Evolutionary conservation across 2,113 vertebrate genomes (phyloP).

Genomic region (Ahaetulla prasina): DNA sequence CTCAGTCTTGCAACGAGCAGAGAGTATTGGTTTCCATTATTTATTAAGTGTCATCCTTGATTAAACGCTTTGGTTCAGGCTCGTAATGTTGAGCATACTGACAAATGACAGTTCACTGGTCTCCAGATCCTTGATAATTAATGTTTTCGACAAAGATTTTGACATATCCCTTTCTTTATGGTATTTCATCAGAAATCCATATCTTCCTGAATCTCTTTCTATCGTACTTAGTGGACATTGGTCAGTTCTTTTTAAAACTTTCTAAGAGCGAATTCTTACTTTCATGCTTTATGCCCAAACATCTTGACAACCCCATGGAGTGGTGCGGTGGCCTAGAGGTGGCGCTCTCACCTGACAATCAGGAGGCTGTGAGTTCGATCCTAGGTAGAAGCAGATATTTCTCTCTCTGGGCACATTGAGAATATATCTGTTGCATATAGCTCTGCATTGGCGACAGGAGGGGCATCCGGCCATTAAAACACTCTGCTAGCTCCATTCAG

Average conservation of each 20-base stretch:
- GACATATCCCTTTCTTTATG: neutral
- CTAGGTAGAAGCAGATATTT: too few relatives aligned
- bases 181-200: neutral
- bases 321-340: too few relatives aligned
- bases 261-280: neutral
- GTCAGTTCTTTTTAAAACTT: neutral
- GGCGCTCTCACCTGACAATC: too few relatives aligned
- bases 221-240: neutral
- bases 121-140: neutral
- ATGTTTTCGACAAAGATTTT: neutral
- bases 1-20: neutral
- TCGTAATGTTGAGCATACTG: conserved; percentile 1
- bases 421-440: too few relatives aligned
- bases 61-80: conserved; percentile 12
- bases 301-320: neutral
- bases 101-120: conserved; percentile 7
- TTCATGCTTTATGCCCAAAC: neutral
- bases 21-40: conserved; percentile 17
- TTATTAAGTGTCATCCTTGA: conserved; percentile 27
- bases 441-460: too few relatives aligned
- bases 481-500: too few relatives aligned
- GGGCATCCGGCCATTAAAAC: too few relatives aligned
- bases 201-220: neutral
- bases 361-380: too few relatives aligned
- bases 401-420: too few relatives aligned